A percentile compares a stretch with the other conserved stretches of the same genome.
Conservation (phyloP, 2,888 invertebrate genomes). For the Acronicta alni region DNA sequence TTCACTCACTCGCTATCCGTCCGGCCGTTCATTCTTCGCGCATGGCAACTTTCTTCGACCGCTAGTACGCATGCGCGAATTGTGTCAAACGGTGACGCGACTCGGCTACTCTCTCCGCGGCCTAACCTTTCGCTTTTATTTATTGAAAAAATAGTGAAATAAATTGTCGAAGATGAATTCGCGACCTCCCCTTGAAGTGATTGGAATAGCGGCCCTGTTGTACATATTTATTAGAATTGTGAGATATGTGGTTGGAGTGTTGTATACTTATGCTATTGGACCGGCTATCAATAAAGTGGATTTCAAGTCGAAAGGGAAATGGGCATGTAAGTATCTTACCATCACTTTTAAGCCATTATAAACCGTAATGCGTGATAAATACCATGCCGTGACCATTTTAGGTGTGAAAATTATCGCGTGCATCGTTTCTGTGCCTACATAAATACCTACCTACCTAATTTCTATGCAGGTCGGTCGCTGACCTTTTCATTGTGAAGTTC, state of each 20-base stretch:
- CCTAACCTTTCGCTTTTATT: slow-evolving; percentile 71
- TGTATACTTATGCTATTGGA: slow-evolving; percentile 84
- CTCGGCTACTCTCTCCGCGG: slow-evolving; percentile 66
- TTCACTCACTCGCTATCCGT: slow-evolving; percentile 52
- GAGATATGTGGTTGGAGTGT: slow-evolving; percentile 64
- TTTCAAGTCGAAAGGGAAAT: slow-evolving; percentile 92
- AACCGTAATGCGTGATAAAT: background rate
- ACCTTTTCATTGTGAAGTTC: slow-evolving; percentile 35
- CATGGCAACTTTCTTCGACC: slow-evolving; percentile 82
- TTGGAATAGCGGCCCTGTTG: slow-evolving; percentile 82
- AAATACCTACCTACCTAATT: slow-evolving; percentile 2
- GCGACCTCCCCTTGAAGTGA: slow-evolving; percentile 74
- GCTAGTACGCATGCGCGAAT: slow-evolving; percentile 83
- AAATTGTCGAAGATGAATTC: slow-evolving; percentile 38
- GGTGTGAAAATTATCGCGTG: background rate
- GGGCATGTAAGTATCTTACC: slow-evolving; percentile 92
- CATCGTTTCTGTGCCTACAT: background rate
- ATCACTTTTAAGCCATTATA: background rate
- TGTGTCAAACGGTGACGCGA: slow-evolving; percentile 75
- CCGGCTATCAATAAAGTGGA: slow-evolving; percentile 90
- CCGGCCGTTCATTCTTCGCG: slow-evolving; percentile 67
- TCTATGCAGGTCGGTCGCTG: slow-evolving; percentile 8
- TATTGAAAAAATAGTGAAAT: slow-evolving; percentile 41
- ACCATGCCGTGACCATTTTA: background rate
- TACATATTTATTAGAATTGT: slow-evolving; percentile 70